Conservation (phyloP, 1,140 invertebrate genomes). For the Lysiphlebus fabarum region DNA sequence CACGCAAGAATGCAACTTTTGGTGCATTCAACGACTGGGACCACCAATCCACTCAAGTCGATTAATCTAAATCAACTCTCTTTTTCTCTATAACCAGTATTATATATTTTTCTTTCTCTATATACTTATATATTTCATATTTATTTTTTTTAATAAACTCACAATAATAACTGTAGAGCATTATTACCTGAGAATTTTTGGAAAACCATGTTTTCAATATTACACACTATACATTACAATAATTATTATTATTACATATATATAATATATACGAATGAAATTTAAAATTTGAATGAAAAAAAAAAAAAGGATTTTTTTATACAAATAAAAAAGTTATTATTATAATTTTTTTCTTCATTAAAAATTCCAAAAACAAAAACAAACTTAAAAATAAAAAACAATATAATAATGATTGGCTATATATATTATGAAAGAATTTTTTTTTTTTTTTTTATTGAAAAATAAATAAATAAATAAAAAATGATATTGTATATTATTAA, state of each 20-base stretch:
- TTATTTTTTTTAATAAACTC: constrained; percentile 6
- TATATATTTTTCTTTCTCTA: not conserved
- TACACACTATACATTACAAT: too few species aligned
- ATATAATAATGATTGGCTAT: too few species aligned
- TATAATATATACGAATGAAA: constrained; percentile 2
- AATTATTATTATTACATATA: not conserved
- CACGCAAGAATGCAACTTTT: not conserved
- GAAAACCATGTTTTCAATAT: constrained; percentile 17
- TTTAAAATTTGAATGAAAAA: not conserved
- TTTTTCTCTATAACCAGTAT: not conserved
- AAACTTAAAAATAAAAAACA: too few species aligned
- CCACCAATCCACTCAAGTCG: too few species aligned
- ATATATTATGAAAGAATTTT: too few species aligned
- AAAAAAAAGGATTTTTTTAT: too few species aligned
- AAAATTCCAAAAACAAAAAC: too few species aligned
- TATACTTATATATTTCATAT: constrained; percentile 4
- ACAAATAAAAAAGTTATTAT: too few species aligned
- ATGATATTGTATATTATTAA: not conserved
- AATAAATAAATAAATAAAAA: constrained; percentile 1
- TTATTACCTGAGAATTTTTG: constrained; percentile 22
- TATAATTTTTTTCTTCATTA: too few species aligned
- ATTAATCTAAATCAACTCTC: too few species aligned
- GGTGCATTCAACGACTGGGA: not conserved
- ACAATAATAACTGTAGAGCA: not conserved
- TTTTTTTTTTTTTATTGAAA: too few species aligned